Conservation (phyloP, 2,113 vertebrate species). For the Poeciliopsis occidentalis region DNA sequence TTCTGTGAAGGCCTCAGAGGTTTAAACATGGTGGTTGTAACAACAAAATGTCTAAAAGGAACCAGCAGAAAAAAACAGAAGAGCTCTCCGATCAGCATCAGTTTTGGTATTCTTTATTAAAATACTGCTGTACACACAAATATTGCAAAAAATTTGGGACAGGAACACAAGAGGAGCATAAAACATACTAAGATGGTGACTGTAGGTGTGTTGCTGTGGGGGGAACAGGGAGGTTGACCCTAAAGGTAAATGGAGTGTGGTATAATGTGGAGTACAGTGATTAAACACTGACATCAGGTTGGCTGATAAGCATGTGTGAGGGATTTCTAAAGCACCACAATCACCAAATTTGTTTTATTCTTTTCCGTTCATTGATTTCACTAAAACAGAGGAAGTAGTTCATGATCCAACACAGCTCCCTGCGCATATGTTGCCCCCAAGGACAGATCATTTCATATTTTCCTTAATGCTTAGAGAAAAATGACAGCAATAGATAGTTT, state of each 20-base stretch:
- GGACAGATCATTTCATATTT: slow-evolving; percentile 34
- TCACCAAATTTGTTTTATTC: slow-evolving; percentile 69
- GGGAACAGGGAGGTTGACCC: slow-evolving; percentile 44
- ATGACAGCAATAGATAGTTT: background rate
- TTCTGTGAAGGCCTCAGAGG: too few relatives aligned
- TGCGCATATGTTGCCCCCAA: slow-evolving; percentile 54
- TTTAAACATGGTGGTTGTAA: too few relatives aligned
- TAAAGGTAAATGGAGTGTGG: slow-evolving; percentile 69
- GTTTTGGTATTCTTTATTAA: slow-evolving; percentile 99
- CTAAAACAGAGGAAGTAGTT: slow-evolving; percentile 64
- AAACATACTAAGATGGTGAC: slow-evolving; percentile 79
- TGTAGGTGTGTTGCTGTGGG: slow-evolving; percentile 60
- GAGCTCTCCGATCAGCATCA: background rate
- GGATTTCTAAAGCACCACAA: slow-evolving; percentile 79
- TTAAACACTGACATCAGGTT: slow-evolving; percentile 56
- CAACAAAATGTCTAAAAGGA: too few relatives aligned
- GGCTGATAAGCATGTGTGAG: slow-evolving; percentile 25
- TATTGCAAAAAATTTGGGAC: slow-evolving; percentile 86
- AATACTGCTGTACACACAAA: slow-evolving; percentile 99
- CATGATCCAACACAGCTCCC: slow-evolving; percentile 57
- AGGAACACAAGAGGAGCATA: slow-evolving; percentile 79
- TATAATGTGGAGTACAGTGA: slow-evolving; percentile 52
- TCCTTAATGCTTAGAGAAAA: background rate
- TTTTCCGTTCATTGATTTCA: slow-evolving; percentile 21
- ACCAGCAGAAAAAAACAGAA: background rate